Evolutionary conservation across 2,888 invertebrate species (phyloP), one percentile per base, ranked within the genome.

Genomic region (Latrodectus elegans): DNA sequence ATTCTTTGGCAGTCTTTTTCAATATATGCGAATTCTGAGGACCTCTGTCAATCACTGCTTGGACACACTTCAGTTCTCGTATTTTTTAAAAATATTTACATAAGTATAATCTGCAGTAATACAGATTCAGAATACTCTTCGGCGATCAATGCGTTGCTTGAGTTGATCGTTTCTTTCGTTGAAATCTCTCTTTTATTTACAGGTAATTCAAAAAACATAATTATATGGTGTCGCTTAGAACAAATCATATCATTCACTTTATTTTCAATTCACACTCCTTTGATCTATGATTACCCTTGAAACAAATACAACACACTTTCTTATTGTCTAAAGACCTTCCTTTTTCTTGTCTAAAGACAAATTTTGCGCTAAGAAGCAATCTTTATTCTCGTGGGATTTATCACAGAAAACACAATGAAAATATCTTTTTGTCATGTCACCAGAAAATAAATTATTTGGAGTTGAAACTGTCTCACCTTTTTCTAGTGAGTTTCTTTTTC

Each of bases 1-100:
- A 9, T 71, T 71, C 49, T 49, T 71, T 14, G n/a, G 38, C 51
- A 49, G 49, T 71, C 38, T 49, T 71, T 51, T 71, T 71, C 49
- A 71, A 51, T 71, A 71, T 71, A 14, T 71, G 51, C 51, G 49
- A 49, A 38, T 51, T 49, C 51, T 71, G 71, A 38, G 51, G 49
- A 10, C 71, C 49, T 49, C 71, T 71, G 51, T 71, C 71, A 71
- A 4, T 71, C n/a, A 71, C 15, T 71, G 71, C 71, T 49, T 49
- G 15, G n/a, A 71, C 6, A 71, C 49, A 71, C 51, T 10, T 14
- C 26, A 22, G 22, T 22, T 22, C 1, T 22, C 22, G 22, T 22
- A n/a, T 22, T 22, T 22, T 22, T 22, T 22, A 22, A 22, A 26
- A 26, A 8, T 14, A 70, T 22, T 26, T 0, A 26, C 38, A 70